Evolutionary conservation across 2,888 invertebrate species (phyloP), one percentile per base, ranked within the genome.

Genomic region (Nudaria mundana): DNA sequence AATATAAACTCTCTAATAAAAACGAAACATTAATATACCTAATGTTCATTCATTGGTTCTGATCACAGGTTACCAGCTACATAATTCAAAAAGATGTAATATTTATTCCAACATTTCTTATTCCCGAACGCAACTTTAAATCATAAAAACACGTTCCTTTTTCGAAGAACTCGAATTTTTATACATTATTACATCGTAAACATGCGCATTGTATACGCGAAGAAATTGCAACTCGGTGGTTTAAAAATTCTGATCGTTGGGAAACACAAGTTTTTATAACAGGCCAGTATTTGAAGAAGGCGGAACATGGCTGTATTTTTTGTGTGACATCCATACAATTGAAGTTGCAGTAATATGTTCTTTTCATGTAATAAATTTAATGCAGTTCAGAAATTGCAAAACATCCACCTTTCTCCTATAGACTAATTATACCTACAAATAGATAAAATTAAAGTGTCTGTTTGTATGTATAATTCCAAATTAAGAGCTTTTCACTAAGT

Each of bases 151-250:
- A 20, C 18, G 47, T 52, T 52, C 18, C 30, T 42, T 44, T 46
- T 57, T 56, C 54, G 38, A 51, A 51, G 51, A 60, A 48, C 15
- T 46, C 15, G n/a, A n/a, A n/a, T n/a, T n/a, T n/a, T n/a, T n/a
- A n/a, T 38, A 18, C 29, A 45, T 44, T n/a, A n/a, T n/a, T 37
- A 43, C 25, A 30, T 35, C 40, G 31, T 15, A 22, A 24, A 37
- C 42, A 40, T 44, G 38, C 43, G 34, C 44, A 43, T 46, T 44
- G 30, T 32, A 35, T 24, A 56, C 45, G 48, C 25, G 53, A 15
- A 48, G 39, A 45, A 37, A 48, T 28, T 14, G 15, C 31, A 30
- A 18, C 10, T n/a, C 18, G 24, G 23, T 20, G 43, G 29, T 37
- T 22, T 30, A 40, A 46, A 56, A 55, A 48, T 18, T 23, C 18